Conservation (phyloP, 2,888 invertebrate genomes). For the Drosophila fungiperda region DNA sequence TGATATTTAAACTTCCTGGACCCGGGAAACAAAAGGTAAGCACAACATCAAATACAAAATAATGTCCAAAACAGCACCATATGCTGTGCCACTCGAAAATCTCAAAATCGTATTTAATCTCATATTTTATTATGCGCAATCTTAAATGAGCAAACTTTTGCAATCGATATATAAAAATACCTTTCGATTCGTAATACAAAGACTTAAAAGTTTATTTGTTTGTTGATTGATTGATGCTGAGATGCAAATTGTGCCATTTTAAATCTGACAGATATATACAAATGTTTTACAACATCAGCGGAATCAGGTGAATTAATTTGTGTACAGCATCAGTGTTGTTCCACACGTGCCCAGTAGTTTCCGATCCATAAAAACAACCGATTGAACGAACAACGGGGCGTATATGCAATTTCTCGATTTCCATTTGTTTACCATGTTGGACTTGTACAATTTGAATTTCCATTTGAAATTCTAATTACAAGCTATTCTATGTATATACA, state of each 20-base stretch:
- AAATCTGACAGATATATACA: constrained; percentile 33
- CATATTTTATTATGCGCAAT: background rate
- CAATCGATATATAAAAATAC: constrained; percentile 9
- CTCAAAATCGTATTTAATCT: background rate
- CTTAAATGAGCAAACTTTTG: constrained; percentile 2
- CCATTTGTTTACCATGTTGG: constrained; percentile 49
- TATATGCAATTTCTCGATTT: constrained; percentile 39
- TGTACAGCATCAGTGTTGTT: constrained; percentile 19
- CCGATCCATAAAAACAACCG: constrained; percentile 27
- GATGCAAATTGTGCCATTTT: constrained; percentile 28
- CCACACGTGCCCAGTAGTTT: constrained; percentile 47
- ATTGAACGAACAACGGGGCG: constrained; percentile 25
- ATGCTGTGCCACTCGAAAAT: background rate
- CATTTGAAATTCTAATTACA: constrained; percentile 56
- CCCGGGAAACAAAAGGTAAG: constrained; percentile 85
- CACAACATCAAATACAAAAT: background rate
- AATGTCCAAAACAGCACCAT: background rate
- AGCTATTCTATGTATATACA: constrained; percentile 6
- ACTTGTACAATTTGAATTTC: constrained; percentile 43
- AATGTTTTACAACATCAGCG: constrained; percentile 23
- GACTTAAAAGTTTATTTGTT: constrained; percentile 37
- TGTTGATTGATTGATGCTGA: constrained; percentile 58
- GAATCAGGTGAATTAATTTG: constrained; percentile 46
- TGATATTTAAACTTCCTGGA: constrained; percentile 84
- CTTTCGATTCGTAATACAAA: background rate